A percentile compares a stretch with the other conserved stretches of the same genome.
Evolutionary conservation across 2,888 invertebrate genomes (phyloP).

Genomic region (Leucoma salicis): DNA sequence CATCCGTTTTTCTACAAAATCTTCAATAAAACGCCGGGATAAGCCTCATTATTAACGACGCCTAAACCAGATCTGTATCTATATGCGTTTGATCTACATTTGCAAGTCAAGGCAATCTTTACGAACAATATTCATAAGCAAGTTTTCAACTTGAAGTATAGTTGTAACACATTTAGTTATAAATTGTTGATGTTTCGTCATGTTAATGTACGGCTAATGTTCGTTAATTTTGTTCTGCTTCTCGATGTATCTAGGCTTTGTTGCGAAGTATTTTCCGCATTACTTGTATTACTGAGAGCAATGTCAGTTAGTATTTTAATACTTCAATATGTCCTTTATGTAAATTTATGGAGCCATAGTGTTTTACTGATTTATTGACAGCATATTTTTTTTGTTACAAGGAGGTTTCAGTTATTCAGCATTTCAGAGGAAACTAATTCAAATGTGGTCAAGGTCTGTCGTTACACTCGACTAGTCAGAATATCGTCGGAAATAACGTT

Average conservation of each 20-base stretch:
- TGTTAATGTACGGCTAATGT: neutral
- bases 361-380: too few species aligned
- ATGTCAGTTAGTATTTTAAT: too few species aligned
- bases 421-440: too few species aligned
- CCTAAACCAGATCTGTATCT: slow-evolving; percentile 29
- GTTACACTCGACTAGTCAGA: too few species aligned
- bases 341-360: too few species aligned
- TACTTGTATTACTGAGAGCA: too few species aligned
- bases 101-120: slow-evolving; percentile 38
- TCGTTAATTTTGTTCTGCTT: neutral
- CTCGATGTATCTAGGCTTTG: neutral
- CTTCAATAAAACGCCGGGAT: neutral
- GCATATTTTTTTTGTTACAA: too few species aligned
- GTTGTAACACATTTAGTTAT: neutral
- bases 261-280: neutral
- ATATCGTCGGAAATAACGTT: too few species aligned
- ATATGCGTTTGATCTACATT: slow-evolving; percentile 43
- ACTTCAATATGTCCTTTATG: too few species aligned
- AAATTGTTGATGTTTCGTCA: neutral
- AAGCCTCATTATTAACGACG: slow-evolving; percentile 13
- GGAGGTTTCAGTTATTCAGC: too few species aligned
- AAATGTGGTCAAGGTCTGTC: too few species aligned
- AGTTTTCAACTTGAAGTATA: slow-evolving; percentile 10
- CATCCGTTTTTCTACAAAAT: too few species aligned
- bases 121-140: slow-evolving; percentile 16